phyloP scores from a whole-genome alignment of 2,888 invertebrate genomes.

The Melanotus villosus region DNA sequence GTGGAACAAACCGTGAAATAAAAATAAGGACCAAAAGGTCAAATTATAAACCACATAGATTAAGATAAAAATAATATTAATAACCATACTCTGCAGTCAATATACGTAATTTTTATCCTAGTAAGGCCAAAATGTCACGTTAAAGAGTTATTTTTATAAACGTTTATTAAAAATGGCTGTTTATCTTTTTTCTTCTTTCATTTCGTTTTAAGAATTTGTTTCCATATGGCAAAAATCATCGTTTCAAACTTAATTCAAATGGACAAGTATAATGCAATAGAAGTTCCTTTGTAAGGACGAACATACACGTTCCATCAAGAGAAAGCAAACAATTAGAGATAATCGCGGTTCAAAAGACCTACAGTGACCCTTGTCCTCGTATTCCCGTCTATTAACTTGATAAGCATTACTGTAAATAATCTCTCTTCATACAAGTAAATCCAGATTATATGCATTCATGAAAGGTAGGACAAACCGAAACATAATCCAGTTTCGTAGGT shows the following conservation, averaged over 20 bases:
- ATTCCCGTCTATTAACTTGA: constrained; percentile 17
- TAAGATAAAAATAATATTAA: constrained; percentile 7
- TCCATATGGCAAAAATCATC: too few relatives aligned
- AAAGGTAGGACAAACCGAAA: background rate
- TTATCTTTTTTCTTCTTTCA: background rate
- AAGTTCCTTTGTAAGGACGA: too few relatives aligned
- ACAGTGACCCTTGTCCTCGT: constrained; percentile 38
- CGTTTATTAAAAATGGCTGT: background rate
- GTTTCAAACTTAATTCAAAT: background rate
- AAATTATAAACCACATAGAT: background rate
- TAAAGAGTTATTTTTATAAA: background rate
- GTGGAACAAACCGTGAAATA: background rate
- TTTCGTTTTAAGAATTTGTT: too few relatives aligned
- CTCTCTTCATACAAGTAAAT: background rate
- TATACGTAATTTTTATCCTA: constrained; percentile 17
- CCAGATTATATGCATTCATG: background rate
- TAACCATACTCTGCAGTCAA: background rate
- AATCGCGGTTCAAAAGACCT: constrained; percentile 39
- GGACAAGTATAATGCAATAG: background rate
- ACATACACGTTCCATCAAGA: constrained; percentile 6
- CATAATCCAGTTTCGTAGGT: too few relatives aligned
- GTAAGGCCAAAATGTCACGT: constrained; percentile 11
- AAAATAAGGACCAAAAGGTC: constrained; percentile 22
- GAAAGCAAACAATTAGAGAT: constrained; percentile 23
- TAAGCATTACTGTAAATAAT: background rate